Conservation (phyloP, 1,140 invertebrate species). For the Dendrolimus punctatus region DNA sequence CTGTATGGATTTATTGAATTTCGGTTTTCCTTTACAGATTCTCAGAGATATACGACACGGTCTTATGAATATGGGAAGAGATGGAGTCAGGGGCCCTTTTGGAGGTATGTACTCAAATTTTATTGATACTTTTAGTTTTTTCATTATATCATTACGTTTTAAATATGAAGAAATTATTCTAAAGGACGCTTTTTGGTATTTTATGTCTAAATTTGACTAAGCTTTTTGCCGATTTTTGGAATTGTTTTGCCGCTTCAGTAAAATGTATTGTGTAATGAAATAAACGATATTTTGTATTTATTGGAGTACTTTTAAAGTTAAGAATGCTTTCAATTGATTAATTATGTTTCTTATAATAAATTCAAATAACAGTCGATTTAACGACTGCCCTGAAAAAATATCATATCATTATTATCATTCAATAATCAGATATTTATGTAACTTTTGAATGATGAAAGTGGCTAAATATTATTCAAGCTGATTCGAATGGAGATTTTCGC, state of each 20-base stretch:
- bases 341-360: too few species aligned
- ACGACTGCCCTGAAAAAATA: background rate
- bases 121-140: too few species aligned
- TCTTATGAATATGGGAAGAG: slow-evolving; percentile 84
- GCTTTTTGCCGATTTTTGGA: background rate
- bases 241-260: slow-evolving; percentile 4
- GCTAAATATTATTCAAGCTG: slow-evolving; percentile 20
- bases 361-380: background rate
- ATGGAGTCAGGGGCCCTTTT: slow-evolving; percentile 78
- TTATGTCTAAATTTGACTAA: slow-evolving; percentile 6
- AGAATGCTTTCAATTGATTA: too few species aligned
- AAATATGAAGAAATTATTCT: slow-evolving; percentile 1
- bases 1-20: slow-evolving; percentile 3
- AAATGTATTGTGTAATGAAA: background rate
- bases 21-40: slow-evolving; percentile 76
- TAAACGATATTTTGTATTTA: too few species aligned
- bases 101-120: slow-evolving; percentile 63
- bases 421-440: background rate
- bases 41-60: slow-evolving; percentile 87
- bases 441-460: slow-evolving; percentile 30
- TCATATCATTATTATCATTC: slow-evolving; percentile 2
- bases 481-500: slow-evolving; percentile 15
- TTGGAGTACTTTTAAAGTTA: too few species aligned
- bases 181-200: slow-evolving; percentile 8
- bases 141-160: background rate